Percentiles rank a stretch among this genome's conserved stretches.
phyloP scores from a whole-genome alignment of 2,888 invertebrate genomes.

The Arge pagana region DNA sequence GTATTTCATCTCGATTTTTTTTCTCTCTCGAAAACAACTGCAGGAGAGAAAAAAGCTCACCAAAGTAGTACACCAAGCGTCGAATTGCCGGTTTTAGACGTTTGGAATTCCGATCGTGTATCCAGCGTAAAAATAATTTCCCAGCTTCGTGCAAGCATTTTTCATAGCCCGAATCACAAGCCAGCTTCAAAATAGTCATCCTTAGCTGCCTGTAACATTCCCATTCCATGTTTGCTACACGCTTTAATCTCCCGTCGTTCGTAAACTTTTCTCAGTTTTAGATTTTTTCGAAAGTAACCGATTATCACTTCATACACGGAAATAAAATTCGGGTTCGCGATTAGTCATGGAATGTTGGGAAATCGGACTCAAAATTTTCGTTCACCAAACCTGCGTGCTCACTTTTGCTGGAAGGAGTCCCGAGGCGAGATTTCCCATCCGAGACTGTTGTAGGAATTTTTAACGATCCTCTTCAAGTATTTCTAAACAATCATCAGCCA shows the following conservation, averaged over 20 bases:
- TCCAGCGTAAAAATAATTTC: conserved; percentile 21
- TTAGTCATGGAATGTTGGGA: too few species aligned
- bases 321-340: too few species aligned
- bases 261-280: too few species aligned
- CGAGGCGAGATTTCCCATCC: conserved; percentile 27
- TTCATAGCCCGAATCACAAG: conserved; percentile 35
- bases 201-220: conserved; percentile 32
- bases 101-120: neutral
- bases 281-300: too few species aligned
- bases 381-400: too few species aligned
- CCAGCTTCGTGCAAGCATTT: conserved; percentile 31
- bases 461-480: too few species aligned
- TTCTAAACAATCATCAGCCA: too few species aligned
- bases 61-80: conserved; percentile 35
- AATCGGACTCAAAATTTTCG: too few species aligned
- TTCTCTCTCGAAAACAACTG: conserved; percentile 11
- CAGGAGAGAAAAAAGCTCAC: conserved; percentile 21
- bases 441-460: conserved; percentile 24
- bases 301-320: too few species aligned
- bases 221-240: neutral
- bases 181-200: conserved; percentile 32
- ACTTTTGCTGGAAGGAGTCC: too few species aligned
- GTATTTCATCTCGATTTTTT: too few species aligned
- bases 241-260: too few species aligned
- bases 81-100: conserved; percentile 33